These are phyloP conservation scores for Semnornis frantzii DNA, from an alignment of 2,113 vertebrate species.

Conservation along the genomic window DNA sequence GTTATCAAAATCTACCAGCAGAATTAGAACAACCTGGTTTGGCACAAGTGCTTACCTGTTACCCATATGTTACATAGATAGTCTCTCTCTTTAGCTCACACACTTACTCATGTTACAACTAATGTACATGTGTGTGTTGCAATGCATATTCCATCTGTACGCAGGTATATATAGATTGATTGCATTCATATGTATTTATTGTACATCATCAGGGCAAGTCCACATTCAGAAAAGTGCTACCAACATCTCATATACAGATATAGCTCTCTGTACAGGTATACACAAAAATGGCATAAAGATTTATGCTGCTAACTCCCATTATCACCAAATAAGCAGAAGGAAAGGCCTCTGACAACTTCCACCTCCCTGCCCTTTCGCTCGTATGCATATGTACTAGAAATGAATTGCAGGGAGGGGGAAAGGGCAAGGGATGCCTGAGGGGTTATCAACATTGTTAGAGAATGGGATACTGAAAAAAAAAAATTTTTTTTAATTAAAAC, in stretches of 20 bases:
- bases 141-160: background rate
- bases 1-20: slow-evolving; percentile 25
- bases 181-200: slow-evolving; percentile 73
- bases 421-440: background rate
- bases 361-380: slow-evolving; percentile 52
- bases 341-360: slow-evolving; percentile 73
- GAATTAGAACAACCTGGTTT: slow-evolving; percentile 57
- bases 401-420: background rate
- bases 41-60: slow-evolving; percentile 72
- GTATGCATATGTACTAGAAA: slow-evolving; percentile 72
- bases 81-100: slow-evolving; percentile 73
- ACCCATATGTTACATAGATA: slow-evolving; percentile 39
- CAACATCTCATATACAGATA: slow-evolving; percentile 69
- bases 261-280: slow-evolving; percentile 79
- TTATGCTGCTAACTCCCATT: slow-evolving; percentile 65
- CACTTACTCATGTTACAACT: slow-evolving; percentile 52
- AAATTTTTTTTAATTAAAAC: background rate
- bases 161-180: slow-evolving; percentile 61
- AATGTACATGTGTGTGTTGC: slow-evolving; percentile 22
- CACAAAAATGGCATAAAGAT: slow-evolving; percentile 68
- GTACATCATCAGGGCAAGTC: slow-evolving; percentile 74
- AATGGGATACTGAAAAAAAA: slow-evolving; percentile 15
- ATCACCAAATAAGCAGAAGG: slow-evolving; percentile 68
- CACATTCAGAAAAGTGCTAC: slow-evolving; percentile 79
- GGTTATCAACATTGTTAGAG: slow-evolving; percentile 3